These are phyloP conservation scores for Scrobipalpa costella DNA, from an alignment of 2,888 invertebrate species.

Conservation along the genomic window DNA sequence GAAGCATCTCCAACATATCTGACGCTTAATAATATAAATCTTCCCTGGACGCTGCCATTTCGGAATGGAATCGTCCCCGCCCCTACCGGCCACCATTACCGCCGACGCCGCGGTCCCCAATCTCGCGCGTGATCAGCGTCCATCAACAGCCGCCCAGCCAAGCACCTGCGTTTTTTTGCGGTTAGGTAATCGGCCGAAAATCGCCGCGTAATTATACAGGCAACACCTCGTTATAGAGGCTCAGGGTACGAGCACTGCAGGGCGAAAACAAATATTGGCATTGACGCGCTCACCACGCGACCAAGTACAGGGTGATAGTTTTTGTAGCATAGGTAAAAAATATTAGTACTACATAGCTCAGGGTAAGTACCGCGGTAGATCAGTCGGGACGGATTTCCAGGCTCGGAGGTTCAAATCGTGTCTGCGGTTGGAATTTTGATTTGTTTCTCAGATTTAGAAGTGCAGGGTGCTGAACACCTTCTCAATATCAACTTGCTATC, in stretches of 20 bases:
- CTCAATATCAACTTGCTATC: no score
- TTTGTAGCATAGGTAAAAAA: no score
- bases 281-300: slow-evolving; percentile 49
- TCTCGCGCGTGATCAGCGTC: slow-evolving; percentile 21
- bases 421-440: no score
- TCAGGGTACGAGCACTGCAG: slow-evolving; percentile 43
- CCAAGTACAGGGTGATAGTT: slow-evolving; percentile 9
- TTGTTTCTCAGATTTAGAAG: no score
- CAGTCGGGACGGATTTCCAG: no score
- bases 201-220: slow-evolving; percentile 61
- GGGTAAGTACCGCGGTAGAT: no score
- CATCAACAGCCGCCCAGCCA: slow-evolving; percentile 15
- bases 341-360: no score
- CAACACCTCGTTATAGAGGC: slow-evolving; percentile 62
- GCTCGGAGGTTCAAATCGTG: no score
- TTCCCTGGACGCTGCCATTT: background rate
- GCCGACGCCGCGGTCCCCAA: background rate
- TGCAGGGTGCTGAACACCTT: background rate
- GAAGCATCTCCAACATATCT: background rate
- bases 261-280: slow-evolving; percentile 77
- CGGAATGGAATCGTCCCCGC: background rate
- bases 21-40: background rate
- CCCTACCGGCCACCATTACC: slow-evolving; percentile 8
- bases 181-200: slow-evolving; percentile 47
- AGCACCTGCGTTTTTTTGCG: slow-evolving; percentile 57